Conservation (phyloP, 37 sponge, comb jelly and placozoan genomes). For the Halisarca cf. caerulea region DNA sequence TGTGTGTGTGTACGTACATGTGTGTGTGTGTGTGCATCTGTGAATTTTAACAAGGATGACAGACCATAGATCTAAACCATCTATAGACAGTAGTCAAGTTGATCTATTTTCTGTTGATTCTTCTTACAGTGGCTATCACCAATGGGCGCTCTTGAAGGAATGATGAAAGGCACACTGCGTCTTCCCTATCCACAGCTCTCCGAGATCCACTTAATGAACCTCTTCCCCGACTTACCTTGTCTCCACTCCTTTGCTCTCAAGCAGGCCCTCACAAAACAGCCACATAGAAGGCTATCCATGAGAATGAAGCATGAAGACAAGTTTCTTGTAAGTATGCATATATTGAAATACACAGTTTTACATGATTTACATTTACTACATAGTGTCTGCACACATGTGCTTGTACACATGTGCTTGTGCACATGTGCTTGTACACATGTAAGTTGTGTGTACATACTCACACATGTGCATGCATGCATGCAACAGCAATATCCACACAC, state of each 20-base stretch:
- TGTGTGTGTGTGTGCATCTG: too few species aligned
- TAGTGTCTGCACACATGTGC: too few species aligned
- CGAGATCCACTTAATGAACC: conserved; percentile 1
- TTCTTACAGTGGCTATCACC: conserved; percentile 57
- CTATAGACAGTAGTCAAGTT: too few species aligned
- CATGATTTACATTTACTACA: too few species aligned
- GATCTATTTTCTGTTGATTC: too few species aligned
- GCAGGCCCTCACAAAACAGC: neutral
- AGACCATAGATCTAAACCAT: too few species aligned
- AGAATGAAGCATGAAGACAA: conserved; percentile 45
- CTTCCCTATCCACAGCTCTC: conserved; percentile 69
- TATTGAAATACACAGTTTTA: neutral
- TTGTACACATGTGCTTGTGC: too few species aligned
- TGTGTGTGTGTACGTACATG: too few species aligned
- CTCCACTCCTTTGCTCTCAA: conserved; percentile 48
- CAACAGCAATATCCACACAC: too few species aligned
- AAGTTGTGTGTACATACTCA: neutral
- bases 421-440: neutral
- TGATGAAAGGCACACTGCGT: neutral
- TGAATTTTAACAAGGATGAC: too few species aligned
- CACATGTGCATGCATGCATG: neutral
- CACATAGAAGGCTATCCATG: neutral
- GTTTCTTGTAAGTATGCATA: conserved; percentile 34
- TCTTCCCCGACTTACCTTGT: conserved; percentile 23
- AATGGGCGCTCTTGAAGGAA: neutral